phyloP scores from a whole-genome alignment of 1,140 invertebrate genomes.

The Hirudo medicinalis region DNA sequence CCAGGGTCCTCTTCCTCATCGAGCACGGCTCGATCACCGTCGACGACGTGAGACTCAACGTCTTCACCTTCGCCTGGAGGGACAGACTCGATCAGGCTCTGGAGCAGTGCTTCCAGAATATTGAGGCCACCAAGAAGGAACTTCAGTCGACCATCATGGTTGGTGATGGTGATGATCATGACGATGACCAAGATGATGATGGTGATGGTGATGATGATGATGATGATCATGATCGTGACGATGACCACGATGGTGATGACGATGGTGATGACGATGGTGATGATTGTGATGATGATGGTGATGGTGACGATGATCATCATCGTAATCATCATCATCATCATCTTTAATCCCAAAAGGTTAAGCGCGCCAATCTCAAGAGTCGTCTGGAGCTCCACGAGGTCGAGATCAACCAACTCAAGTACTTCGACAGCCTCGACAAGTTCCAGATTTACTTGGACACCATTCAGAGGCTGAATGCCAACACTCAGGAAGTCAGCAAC shows the following conservation, averaged over 20 bases:
- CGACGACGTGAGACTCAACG: conserved; percentile 1
- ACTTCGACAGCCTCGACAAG: not conserved
- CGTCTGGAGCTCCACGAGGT: not conserved
- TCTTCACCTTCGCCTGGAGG: not conserved
- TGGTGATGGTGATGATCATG: not conserved
- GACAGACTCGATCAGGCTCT: not conserved
- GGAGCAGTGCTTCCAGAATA: not conserved
- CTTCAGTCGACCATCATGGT: not conserved
- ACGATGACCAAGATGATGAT: not conserved
- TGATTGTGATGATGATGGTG: not conserved
- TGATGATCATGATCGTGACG: not conserved
- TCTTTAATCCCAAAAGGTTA: not conserved
- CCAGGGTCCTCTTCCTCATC: not conserved
- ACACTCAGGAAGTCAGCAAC: conserved; percentile 1
- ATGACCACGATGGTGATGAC: not conserved
- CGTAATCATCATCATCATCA: not conserved
- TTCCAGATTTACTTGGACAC: not conserved
- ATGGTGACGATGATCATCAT: no score
- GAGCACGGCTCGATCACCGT: not conserved
- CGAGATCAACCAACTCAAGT: conserved; percentile 1
- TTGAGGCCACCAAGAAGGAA: not conserved
- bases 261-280: not conserved
- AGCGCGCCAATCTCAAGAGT: not conserved
- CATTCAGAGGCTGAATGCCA: not conserved
- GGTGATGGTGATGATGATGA: conserved; percentile 2